Conservation (phyloP, 2,113 vertebrate species). For the Cnemophilus loriae region DNA sequence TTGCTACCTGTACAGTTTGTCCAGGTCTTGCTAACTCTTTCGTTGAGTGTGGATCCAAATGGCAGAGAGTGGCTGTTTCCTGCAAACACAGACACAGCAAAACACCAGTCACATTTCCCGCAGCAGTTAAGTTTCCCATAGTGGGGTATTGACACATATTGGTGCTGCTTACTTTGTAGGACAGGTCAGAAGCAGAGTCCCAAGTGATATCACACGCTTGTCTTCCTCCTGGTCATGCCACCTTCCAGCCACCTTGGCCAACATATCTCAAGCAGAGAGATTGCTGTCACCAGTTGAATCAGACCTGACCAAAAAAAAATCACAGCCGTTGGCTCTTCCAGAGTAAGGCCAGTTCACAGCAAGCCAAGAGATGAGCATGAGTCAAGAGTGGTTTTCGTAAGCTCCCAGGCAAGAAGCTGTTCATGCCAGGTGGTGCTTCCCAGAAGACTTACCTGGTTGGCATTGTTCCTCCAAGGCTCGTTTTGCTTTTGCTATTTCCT, state of each 20-base stretch:
- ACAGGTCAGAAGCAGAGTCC: background rate
- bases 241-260: background rate
- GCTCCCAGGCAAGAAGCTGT: background rate
- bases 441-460: background rate
- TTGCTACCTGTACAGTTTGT: background rate
- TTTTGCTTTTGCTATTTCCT: background rate
- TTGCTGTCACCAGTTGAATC: background rate
- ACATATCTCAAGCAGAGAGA: background rate
- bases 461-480: background rate
- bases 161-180: background rate
- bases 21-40: background rate
- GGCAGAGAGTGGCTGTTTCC: background rate
- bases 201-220: rapidly evolving
- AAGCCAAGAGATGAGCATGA: background rate
- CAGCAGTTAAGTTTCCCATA: background rate
- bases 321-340: background rate
- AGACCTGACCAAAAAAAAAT: background rate
- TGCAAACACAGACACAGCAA: background rate
- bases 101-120: background rate
- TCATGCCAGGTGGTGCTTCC: background rate
- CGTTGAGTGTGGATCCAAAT: background rate
- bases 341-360: background rate
- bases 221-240: background rate
- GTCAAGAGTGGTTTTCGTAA: background rate
- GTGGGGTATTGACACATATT: background rate